Evolutionary conservation across 2,113 vertebrate genomes (phyloP).

Genomic region (Hystrix cristata): DNA sequence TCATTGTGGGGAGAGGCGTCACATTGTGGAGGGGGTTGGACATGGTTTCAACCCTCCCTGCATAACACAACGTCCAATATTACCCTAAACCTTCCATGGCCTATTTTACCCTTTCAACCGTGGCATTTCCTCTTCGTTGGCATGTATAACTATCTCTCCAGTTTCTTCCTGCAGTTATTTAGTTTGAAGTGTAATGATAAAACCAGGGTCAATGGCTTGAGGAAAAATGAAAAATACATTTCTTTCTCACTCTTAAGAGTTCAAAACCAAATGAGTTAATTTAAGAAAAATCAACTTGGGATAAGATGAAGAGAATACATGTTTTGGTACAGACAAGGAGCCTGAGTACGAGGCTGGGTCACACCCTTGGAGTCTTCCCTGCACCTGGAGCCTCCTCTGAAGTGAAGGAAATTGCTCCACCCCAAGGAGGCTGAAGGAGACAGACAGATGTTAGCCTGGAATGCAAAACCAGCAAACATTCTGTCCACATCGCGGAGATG

Average conservation of each 20-base stretch:
- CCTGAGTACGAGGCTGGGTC: background rate
- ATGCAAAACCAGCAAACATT: background rate
- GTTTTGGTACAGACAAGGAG: conserved; percentile 40
- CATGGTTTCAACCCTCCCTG: background rate
- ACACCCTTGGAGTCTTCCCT: conserved; percentile 17
- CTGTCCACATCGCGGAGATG: background rate
- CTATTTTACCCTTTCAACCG: background rate
- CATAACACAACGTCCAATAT: background rate
- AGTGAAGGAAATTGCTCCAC: conserved; percentile 62
- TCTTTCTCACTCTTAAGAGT: conserved; percentile 28
- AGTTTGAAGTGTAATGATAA: background rate
- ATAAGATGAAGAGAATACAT: conserved; percentile 40
- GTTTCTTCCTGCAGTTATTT: conserved; percentile 11
- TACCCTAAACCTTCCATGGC: background rate
- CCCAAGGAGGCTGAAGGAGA: conserved; percentile 49
- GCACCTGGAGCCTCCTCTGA: conserved; percentile 78
- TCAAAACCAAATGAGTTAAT: conserved; percentile 44
- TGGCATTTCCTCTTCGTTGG: background rate
- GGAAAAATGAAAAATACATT: background rate
- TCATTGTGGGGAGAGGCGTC: background rate
- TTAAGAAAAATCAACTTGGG: conserved; percentile 25
- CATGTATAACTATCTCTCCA: background rate
- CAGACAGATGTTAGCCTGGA: conserved; percentile 51
- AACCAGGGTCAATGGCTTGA: background rate
- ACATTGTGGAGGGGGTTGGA: background rate